A percentile compares a stretch with the other conserved stretches of the same genome.
Conservation (phyloP, 2,113 vertebrate genomes). For the Labeo catla region DNA sequence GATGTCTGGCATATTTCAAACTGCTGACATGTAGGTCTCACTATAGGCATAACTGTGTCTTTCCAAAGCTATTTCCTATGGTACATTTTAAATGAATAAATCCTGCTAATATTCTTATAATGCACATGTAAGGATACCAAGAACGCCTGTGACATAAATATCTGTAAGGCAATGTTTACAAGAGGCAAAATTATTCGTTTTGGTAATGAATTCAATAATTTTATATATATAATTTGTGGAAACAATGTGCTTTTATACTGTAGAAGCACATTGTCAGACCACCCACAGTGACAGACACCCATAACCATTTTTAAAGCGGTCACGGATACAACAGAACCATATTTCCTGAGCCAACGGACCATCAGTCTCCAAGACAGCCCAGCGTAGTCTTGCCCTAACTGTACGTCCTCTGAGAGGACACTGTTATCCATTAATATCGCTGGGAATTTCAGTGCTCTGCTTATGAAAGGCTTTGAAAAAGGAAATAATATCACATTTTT, state of each 20-base stretch:
- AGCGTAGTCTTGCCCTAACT: not conserved
- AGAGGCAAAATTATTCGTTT: not conserved
- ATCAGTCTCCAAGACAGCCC: constrained; percentile 31
- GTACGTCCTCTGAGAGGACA: constrained; percentile 2
- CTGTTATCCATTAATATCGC: not conserved
- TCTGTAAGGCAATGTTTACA: not conserved
- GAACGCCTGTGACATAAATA: not conserved
- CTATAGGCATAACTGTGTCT: not conserved
- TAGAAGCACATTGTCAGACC: constrained; percentile 4
- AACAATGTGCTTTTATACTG: constrained; percentile 10
- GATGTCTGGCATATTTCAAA: constrained; percentile 5
- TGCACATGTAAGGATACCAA: not conserved
- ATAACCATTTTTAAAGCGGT: constrained; percentile 18
- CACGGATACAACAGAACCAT: constrained; percentile 17
- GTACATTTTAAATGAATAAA: not conserved
- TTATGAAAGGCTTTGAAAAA: not conserved
- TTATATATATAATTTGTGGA: not conserved
- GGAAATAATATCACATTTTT: not conserved
- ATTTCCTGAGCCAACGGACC: constrained; percentile 12
- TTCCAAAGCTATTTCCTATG: not conserved
- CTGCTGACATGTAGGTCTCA: not conserved
- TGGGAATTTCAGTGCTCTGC: not conserved
- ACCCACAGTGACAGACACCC: constrained; percentile 21
- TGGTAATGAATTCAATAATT: not conserved
- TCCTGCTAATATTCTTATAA: too few relatives aligned